Evolutionary conservation across 2,797 vertebrate species (phyloP).

Genomic region (Poeciliopsis gracilis): DNA sequence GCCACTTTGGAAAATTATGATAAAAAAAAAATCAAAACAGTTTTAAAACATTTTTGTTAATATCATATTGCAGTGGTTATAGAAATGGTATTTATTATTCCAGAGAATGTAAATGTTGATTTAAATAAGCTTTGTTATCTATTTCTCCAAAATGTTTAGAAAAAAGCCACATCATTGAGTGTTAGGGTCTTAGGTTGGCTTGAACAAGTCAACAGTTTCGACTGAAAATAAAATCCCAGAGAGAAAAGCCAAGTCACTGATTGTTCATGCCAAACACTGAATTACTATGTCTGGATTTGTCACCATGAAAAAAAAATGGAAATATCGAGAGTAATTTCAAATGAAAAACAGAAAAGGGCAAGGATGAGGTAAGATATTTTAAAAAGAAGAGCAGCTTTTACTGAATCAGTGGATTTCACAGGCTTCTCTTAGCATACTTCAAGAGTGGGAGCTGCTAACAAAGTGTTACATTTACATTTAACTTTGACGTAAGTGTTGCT

Average conservation of each 20-base stretch:
- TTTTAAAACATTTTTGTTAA: neutral
- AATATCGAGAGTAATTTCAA: constrained; percentile 56
- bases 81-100: neutral
- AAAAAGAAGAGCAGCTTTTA: constrained; percentile 41
- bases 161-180: neutral
- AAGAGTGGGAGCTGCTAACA: constrained; percentile 48
- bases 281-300: constrained; percentile 1
- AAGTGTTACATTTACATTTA: constrained; percentile 50
- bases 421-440: constrained; percentile 27
- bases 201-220: neutral
- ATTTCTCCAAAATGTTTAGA: neutral
- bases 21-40: neutral
- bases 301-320: constrained; percentile 26
- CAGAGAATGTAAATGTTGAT: neutral
- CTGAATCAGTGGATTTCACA: constrained; percentile 26
- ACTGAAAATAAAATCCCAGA: constrained; percentile 1
- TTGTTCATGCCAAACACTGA: constrained; percentile 16
- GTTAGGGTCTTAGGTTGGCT: neutral
- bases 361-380: constrained; percentile 37
- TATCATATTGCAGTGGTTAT: neutral
- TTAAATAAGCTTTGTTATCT: neutral
- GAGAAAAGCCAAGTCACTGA: neutral
- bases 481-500: constrained; percentile 51
- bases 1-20: neutral
- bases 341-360: constrained; percentile 34